Conservation (phyloP, 2,797 vertebrate species). For the Natrix natrix region DNA sequence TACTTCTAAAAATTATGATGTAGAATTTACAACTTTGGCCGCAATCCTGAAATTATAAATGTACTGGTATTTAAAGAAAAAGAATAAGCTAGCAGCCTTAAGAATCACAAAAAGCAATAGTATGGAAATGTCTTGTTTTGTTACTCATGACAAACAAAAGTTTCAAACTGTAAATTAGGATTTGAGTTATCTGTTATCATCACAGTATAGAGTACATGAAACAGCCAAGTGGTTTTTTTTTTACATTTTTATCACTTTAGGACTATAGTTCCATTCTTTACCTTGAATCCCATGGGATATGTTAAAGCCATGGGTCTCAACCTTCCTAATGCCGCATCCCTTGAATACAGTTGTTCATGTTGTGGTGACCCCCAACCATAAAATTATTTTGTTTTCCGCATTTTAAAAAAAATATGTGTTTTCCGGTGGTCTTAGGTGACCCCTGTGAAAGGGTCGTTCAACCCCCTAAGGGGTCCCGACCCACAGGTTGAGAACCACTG, state of each 20-base stretch:
- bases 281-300: neutral
- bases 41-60: neutral
- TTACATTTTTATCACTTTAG: neutral
- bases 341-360: no score
- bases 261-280: neutral
- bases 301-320: neutral
- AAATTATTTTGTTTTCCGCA: no score
- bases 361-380: no score
- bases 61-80: neutral
- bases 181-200: neutral
- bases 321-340: no score
- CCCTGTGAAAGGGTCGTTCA: no score
- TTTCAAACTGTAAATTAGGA: neutral
- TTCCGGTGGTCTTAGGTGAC: no score
- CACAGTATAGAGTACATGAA: neutral
- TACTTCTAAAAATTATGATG: neutral
- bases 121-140: neutral
- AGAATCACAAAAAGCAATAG: neutral
- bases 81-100: neutral
- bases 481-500: no score
- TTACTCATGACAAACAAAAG: neutral
- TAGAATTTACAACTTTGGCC: neutral
- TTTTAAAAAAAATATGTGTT: no score
- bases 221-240: neutral
- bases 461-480: no score